phyloP scores from a whole-genome alignment of 1,140 invertebrate species.

The Armadillidium nasatum region DNA sequence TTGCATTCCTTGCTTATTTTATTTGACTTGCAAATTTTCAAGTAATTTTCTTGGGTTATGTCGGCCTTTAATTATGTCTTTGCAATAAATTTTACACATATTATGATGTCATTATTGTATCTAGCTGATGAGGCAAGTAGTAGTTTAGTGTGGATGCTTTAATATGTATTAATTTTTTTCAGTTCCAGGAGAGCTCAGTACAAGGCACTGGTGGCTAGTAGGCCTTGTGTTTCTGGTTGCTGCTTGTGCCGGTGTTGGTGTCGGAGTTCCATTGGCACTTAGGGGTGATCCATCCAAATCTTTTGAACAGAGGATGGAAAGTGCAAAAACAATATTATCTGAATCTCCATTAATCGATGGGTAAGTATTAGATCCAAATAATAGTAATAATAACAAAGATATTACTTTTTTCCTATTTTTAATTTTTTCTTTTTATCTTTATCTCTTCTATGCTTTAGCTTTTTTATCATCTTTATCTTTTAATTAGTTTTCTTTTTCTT shows the following conservation, averaged over 20 bases:
- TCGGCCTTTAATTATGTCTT: not conserved
- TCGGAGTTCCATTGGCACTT: constrained; percentile 54
- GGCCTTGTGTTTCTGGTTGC: constrained; percentile 52
- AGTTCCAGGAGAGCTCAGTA: constrained; percentile 39
- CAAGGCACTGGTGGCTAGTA: constrained; percentile 50
- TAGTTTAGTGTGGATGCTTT: no score
- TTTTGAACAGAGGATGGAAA: constrained; percentile 53
- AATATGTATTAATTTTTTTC: not conserved
- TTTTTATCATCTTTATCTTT: no score
- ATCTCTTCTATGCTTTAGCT: no score
- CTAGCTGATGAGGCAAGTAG: no score
- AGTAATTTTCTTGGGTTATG: not conserved
- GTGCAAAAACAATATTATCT: constrained; percentile 57
- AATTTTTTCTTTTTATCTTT: no score
- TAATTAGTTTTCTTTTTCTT: no score
- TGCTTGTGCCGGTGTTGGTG: constrained; percentile 51
- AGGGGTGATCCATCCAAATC: constrained; percentile 52
- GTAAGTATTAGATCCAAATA: constrained; percentile 31
- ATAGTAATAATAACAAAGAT: no score
- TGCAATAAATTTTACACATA: not conserved
- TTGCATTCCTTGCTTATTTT: no score
- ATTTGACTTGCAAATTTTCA: not conserved
- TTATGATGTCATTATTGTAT: not conserved
- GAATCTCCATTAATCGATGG: constrained; percentile 48
- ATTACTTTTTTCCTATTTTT: no score